These are phyloP conservation scores for Pachycephala philippinensis DNA, from an alignment of 2,113 vertebrate genomes.

Conservation along the genomic window DNA sequence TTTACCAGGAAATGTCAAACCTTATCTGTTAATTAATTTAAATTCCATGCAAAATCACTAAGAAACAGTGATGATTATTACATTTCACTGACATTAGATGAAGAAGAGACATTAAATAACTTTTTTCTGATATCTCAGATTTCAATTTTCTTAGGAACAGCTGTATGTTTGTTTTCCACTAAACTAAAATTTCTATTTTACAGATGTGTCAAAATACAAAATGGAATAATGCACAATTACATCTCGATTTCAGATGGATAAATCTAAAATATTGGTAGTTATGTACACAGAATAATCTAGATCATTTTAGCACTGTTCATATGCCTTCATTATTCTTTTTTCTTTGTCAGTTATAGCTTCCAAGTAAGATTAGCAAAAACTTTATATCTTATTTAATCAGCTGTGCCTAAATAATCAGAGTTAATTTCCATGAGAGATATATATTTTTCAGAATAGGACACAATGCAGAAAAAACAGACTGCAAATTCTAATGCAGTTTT, in stretches of 20 bases:
- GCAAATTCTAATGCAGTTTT: background rate
- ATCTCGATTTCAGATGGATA: background rate
- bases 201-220: background rate
- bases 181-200: background rate
- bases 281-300: background rate
- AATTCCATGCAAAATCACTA: background rate
- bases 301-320: background rate
- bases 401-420: background rate
- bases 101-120: background rate
- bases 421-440: background rate
- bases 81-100: background rate
- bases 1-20: background rate
- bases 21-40: background rate
- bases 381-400: background rate
- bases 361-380: background rate
- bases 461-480: background rate
- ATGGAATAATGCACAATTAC: background rate
- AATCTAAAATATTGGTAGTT: background rate
- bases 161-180: background rate
- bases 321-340: background rate
- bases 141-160: background rate
- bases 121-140: background rate
- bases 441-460: background rate
- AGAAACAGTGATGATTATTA: background rate
- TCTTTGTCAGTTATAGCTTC: background rate